phyloP scores from a whole-genome alignment of 2,888 invertebrate species.

The Hybos culiciformis region DNA sequence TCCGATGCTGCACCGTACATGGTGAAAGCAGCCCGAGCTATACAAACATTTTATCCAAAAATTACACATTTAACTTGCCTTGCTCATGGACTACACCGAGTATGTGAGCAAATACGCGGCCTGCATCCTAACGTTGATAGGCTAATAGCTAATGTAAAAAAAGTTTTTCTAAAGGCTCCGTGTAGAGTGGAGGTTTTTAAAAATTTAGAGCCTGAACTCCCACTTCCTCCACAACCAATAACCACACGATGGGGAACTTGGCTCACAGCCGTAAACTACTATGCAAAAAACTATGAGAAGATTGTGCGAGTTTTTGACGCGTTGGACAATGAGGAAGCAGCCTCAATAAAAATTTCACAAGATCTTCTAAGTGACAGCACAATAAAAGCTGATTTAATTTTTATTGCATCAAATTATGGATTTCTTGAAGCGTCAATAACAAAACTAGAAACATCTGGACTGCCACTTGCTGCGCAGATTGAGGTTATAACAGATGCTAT shows the following conservation, averaged over 20 bases:
- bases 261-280: slow-evolving; percentile 21
- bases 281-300: slow-evolving; percentile 15
- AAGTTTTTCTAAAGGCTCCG: slow-evolving; percentile 5
- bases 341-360: slow-evolving; percentile 4
- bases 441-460: too few species aligned
- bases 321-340: slow-evolving; percentile 4
- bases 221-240: slow-evolving; percentile 22
- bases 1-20: slow-evolving; percentile 17
- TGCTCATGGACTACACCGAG: slow-evolving; percentile 3
- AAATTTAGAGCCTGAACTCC: neutral
- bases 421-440: too few species aligned
- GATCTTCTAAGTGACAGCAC: neutral
- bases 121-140: slow-evolving; percentile 2
- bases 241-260: slow-evolving; percentile 25
- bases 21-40: slow-evolving; percentile 17
- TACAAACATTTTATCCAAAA: slow-evolving; percentile 19
- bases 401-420: too few species aligned
- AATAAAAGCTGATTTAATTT: too few species aligned
- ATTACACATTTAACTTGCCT: slow-evolving; percentile 16
- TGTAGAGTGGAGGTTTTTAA: neutral
- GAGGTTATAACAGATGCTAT: too few species aligned
- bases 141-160: slow-evolving; percentile 4
- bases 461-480: too few species aligned
- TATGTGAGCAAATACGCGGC: slow-evolving; percentile 4
- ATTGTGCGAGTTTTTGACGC: slow-evolving; percentile 8